Evolutionary conservation across 2,797 vertebrate species (phyloP), one percentile per base, ranked within the genome.

Genomic region (Anableps anableps): DNA sequence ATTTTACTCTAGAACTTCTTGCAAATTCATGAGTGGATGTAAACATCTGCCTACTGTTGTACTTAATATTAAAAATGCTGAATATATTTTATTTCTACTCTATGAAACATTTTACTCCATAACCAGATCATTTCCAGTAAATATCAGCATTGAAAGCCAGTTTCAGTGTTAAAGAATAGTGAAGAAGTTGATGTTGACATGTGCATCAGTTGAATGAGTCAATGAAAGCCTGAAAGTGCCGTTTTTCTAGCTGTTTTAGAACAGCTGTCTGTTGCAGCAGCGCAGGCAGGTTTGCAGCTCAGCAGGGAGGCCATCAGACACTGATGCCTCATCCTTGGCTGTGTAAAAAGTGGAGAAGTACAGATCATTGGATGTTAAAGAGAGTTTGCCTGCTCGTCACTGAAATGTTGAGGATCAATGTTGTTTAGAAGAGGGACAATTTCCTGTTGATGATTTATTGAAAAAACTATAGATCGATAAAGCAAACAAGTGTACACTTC

Each of bases 371-470:
- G 10, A 41, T 76, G 31, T 50, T 66, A 66, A 7, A 68, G 31
- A 21, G 31, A 53, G 60, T 76, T 72, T 62, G 72, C 38, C 48
- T 55, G 10, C 74, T 86, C 51, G 72, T 62, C 38, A 31, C 72
- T 36, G 45, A 80, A 77, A 83, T 58, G 45, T 47, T 85, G 60
- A 26, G 29, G 58, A 83, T 87, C 83, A 85, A 58, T 75, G 76
- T n/a, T 29, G 74, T n/a, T 58, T 23, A 48, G 55, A 78, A 77
- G 50, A 26, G 41, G 79, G 78, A 43, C n/a, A 36, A 77, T 79
- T 72, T 79, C 38, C 60, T 77, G 43, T 73, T 38, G 26, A 48
- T 66, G 60, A 55, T 53, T 77, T 53, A 51, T 26, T 51, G 23
- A 48, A 51, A n/a, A 51, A 68, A 50, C 45, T 26, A 23, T 26